These are phyloP conservation scores for Gavia stellata DNA, from an alignment of 2,113 vertebrate genomes.

Conservation along the genomic window DNA sequence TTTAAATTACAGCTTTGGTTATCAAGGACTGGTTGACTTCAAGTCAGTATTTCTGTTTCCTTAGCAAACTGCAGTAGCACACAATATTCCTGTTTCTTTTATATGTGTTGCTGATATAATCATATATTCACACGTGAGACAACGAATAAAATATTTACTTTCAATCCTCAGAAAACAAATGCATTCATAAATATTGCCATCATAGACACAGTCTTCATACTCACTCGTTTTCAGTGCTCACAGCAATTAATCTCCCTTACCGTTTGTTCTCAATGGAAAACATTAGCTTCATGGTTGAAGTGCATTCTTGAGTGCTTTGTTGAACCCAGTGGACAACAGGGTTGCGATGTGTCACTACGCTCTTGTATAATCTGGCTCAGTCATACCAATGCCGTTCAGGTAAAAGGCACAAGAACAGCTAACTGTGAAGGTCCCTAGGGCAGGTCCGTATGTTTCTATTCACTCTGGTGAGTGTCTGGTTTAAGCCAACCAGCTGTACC, in stretches of 20 bases:
- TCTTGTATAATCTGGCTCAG: not conserved
- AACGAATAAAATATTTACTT: not conserved
- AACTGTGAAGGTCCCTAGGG: not conserved
- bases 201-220: not conserved
- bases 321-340: not conserved
- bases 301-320: not conserved
- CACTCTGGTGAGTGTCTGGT: not conserved
- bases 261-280: not conserved
- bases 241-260: not conserved
- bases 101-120: not conserved
- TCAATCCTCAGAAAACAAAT: not conserved
- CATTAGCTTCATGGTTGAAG: fast-evolving
- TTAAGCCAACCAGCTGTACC: not conserved
- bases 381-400: not conserved
- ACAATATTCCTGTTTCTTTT: not conserved
- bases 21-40: not conserved
- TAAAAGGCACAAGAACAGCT: not conserved
- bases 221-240: not conserved
- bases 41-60: not conserved
- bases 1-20: slow-evolving; percentile 52
- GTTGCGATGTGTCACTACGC: not conserved
- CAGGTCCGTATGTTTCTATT: fast-evolving
- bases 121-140: not conserved
- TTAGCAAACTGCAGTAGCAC: not conserved
- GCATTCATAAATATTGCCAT: not conserved